These are phyloP conservation scores for Pachypeltis micranthus DNA, from an alignment of 1,140 invertebrate genomes.

Conservation along the genomic window DNA sequence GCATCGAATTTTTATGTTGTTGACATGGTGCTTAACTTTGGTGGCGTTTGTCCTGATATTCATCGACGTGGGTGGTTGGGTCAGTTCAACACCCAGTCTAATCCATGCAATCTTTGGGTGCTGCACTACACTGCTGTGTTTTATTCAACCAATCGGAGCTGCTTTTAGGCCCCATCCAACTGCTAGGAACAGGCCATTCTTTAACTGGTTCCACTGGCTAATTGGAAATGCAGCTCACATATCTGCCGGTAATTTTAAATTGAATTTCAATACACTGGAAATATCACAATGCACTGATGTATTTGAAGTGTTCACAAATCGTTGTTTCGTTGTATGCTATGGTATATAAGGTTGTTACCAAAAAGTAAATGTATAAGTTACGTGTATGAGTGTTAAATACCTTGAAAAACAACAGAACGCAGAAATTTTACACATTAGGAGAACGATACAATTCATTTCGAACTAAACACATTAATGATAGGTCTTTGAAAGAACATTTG, in stretches of 20 bases:
- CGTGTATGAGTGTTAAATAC: too few species aligned
- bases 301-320: too few species aligned
- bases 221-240: conserved; percentile 87
- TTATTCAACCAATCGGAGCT: conserved; percentile 80
- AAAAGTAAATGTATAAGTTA: too few species aligned
- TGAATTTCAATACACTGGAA: conserved; percentile 5
- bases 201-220: conserved; percentile 92
- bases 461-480: too few species aligned
- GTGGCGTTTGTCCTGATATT: conserved; percentile 71
- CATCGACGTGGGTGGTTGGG: conserved; percentile 67
- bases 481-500: too few species aligned
- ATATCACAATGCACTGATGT: too few species aligned
- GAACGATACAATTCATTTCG: too few species aligned
- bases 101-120: conserved; percentile 72
- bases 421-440: too few species aligned
- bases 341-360: too few species aligned
- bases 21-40: conserved; percentile 65
- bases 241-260: conserved; percentile 58
- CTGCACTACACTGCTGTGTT: conserved; percentile 63
- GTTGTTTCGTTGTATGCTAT: too few species aligned
- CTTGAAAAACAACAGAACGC: too few species aligned
- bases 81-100: conserved; percentile 45
- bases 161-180: conserved; percentile 75
- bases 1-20: conserved; percentile 74
- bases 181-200: conserved; percentile 63